These are phyloP conservation scores for Chlorospingus semifuscus DNA, from an alignment of 2,797 vertebrate species.

Conservation along the genomic window DNA sequence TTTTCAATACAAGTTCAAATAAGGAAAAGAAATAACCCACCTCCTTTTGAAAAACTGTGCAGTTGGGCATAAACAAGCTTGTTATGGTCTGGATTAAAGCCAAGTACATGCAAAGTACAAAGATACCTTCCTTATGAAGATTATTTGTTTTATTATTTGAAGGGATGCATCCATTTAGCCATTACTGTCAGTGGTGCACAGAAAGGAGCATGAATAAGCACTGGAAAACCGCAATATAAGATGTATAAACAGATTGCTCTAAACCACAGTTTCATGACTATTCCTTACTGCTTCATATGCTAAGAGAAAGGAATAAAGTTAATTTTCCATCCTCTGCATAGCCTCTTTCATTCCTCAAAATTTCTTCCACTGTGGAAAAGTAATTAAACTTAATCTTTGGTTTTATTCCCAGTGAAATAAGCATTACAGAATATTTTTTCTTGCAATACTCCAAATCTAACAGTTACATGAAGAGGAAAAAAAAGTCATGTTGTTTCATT, in stretches of 20 bases:
- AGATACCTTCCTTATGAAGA: conserved; percentile 10
- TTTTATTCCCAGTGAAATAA: neutral
- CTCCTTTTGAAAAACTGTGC: conserved; percentile 21
- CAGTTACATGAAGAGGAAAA: neutral
- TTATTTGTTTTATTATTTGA: conserved; percentile 3
- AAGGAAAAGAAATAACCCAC: conserved; percentile 49
- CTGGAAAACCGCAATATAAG: neutral
- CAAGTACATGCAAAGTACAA: neutral
- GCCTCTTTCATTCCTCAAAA: neutral
- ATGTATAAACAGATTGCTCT: neutral
- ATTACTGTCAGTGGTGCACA: neutral
- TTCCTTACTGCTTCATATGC: neutral
- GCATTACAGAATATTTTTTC: neutral
- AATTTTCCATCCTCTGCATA: neutral
- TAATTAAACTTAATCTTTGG: neutral
- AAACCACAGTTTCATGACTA: neutral
- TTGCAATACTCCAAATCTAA: neutral
- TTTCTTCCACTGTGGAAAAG: neutral
- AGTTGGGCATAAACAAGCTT: conserved; percentile 48
- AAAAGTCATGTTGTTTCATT: neutral
- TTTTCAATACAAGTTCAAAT: conserved; percentile 51
- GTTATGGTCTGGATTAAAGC: conserved; percentile 17
- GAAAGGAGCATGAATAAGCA: neutral
- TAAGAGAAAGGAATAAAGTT: neutral
- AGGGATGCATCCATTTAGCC: conserved; percentile 14